phyloP scores from a whole-genome alignment of 2,888 invertebrate genomes.

The Hyposoter dolosus region DNA sequence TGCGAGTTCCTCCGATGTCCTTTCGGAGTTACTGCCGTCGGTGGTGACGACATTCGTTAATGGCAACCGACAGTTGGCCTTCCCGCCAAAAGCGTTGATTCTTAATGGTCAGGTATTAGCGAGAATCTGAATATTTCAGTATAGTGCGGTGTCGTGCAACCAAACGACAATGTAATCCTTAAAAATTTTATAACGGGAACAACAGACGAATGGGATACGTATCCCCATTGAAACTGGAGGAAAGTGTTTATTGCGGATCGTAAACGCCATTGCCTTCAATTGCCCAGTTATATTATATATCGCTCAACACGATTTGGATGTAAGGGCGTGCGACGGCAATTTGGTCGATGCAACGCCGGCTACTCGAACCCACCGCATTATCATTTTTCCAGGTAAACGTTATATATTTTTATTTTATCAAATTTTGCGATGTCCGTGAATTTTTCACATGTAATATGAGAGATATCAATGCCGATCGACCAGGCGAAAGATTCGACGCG shows the following conservation, averaged over 20 bases:
- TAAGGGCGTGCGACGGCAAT: conserved; percentile 86
- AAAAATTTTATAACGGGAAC: background rate
- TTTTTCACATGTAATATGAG: background rate
- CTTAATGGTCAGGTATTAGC: conserved; percentile 84
- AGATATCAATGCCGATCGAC: conserved; percentile 72
- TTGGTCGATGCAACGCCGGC: conserved; percentile 84
- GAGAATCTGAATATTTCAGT: background rate
- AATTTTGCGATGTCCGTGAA: background rate
- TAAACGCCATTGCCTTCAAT: conserved; percentile 86
- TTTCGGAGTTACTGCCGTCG: conserved; percentile 85
- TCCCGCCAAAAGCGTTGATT: conserved; percentile 83
- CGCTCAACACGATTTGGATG: conserved; percentile 85
- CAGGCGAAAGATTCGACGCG: conserved; percentile 89
- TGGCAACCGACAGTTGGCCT: conserved; percentile 3
- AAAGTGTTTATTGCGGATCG: conserved; percentile 86
- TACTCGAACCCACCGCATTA: conserved; percentile 81
- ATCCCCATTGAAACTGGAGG: conserved; percentile 84
- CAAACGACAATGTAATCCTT: background rate
- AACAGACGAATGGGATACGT: conserved; percentile 61
- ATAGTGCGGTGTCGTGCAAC: background rate
- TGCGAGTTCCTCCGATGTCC: conserved; percentile 86
- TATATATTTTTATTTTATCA: background rate
- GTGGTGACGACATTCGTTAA: conserved; percentile 35
- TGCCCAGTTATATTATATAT: conserved; percentile 86
- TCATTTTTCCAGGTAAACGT: conserved; percentile 86